Evolutionary conservation across 2,113 vertebrate genomes (phyloP).

Genomic region (Ifrita kowaldi): DNA sequence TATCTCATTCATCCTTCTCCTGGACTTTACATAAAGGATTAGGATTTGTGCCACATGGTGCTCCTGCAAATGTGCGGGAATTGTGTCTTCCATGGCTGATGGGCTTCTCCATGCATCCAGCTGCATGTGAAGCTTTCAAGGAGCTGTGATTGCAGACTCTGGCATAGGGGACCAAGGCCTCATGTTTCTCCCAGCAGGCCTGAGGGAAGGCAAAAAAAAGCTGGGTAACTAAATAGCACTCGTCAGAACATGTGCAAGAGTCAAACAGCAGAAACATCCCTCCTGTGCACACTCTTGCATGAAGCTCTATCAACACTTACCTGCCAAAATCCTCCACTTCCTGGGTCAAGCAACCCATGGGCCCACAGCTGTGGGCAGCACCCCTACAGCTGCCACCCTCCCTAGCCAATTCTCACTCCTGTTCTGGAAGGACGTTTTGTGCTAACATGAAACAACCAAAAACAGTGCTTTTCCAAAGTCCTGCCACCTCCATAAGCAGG

Average conservation of each 20-base stretch:
- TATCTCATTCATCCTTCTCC: background rate
- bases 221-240: background rate
- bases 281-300: background rate
- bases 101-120: background rate
- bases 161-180: background rate
- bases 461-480: background rate
- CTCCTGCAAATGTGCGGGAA: background rate
- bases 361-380: background rate
- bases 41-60: background rate
- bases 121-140: background rate
- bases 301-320: rapidly evolving
- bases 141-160: background rate
- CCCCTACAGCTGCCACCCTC: background rate
- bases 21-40: background rate
- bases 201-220: background rate
- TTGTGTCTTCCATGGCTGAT: background rate
- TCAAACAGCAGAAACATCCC: background rate
- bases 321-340: background rate
- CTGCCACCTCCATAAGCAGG: background rate
- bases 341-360: background rate
- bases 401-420: background rate
- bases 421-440: background rate
- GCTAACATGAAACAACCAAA: background rate
- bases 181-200: background rate
- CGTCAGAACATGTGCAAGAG: background rate